Evolutionary conservation across 1,140 invertebrate genomes (phyloP).

Genomic region (Zophobas morio): DNA sequence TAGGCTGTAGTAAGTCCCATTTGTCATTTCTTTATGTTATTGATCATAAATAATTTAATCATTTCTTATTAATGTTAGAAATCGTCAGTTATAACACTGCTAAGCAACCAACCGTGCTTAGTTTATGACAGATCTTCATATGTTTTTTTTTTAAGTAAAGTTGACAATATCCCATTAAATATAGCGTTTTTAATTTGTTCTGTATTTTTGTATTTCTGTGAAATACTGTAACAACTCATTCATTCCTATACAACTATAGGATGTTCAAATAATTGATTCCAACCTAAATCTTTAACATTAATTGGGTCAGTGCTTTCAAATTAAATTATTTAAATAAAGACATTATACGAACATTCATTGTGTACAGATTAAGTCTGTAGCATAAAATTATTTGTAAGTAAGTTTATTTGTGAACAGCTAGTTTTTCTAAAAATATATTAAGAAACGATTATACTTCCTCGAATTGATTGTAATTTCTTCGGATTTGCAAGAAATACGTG

Average conservation of each 20-base stretch:
- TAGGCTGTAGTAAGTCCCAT: conserved; percentile 42
- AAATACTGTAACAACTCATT: no score
- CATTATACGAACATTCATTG: conserved; percentile 37
- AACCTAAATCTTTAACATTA: conserved; percentile 24
- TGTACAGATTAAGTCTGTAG: conserved; percentile 37
- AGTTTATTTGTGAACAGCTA: conserved; percentile 33
- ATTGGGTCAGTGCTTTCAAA: conserved; percentile 39
- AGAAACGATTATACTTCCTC: conserved; percentile 8
- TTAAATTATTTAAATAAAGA: conserved; percentile 38
- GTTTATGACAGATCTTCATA: no score
- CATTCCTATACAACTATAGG: conserved; percentile 30
- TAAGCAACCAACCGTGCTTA: no score
- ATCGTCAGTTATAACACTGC: no score
- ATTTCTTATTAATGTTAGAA: background rate
- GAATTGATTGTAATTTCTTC: conserved; percentile 21
- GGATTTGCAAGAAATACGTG: background rate
- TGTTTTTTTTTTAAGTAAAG: no score
- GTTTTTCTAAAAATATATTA: conserved; percentile 45
- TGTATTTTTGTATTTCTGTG: no score
- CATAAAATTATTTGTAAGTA: conserved; percentile 41
- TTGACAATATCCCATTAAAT: no score
- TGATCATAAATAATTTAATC: background rate
- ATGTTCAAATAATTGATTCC: conserved; percentile 26
- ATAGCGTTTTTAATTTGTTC: no score
- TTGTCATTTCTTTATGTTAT: background rate